Percentiles rank a stretch among this genome's conserved stretches.
These are phyloP conservation scores for Holacanthus passer DNA, from an alignment of 2,113 vertebrate species.

Conservation along the genomic window DNA sequence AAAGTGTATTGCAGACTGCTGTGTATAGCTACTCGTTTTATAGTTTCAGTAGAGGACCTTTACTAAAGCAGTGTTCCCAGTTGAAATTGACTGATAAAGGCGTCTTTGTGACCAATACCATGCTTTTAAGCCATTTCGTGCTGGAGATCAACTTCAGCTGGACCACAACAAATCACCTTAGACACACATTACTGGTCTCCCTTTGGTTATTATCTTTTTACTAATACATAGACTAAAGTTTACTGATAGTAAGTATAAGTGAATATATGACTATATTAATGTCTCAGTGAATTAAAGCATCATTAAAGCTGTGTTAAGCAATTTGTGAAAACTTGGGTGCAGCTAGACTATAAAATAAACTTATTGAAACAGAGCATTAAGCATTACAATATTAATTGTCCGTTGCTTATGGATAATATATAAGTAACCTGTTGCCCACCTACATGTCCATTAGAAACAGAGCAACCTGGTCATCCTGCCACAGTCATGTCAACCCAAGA, in stretches of 20 bases:
- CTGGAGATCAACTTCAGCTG: not conserved
- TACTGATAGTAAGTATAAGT: not conserved
- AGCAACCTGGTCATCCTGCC: not conserved
- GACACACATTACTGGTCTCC: not conserved
- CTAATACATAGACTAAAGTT: not conserved
- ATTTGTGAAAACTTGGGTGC: not conserved
- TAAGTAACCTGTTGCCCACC: not conserved
- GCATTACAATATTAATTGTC: not conserved
- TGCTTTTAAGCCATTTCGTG: not conserved
- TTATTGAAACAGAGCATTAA: not conserved
- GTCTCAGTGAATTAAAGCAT: not conserved
- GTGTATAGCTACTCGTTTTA: not conserved
- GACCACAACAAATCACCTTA: not conserved
- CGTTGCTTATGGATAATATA: not conserved
- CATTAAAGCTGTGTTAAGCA: not conserved
- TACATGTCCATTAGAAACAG: not conserved
- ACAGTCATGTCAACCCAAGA: not conserved
- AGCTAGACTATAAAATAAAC: not conserved
- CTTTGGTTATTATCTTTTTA: not conserved
- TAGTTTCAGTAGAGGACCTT: not conserved
- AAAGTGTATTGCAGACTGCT: not conserved
- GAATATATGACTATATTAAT: not conserved
- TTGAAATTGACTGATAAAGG: not conserved
- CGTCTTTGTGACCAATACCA: not conserved
- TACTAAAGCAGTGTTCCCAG: not conserved